phyloP scores from a whole-genome alignment of 2,888 invertebrate species.

The Lymantria monacha region DNA sequence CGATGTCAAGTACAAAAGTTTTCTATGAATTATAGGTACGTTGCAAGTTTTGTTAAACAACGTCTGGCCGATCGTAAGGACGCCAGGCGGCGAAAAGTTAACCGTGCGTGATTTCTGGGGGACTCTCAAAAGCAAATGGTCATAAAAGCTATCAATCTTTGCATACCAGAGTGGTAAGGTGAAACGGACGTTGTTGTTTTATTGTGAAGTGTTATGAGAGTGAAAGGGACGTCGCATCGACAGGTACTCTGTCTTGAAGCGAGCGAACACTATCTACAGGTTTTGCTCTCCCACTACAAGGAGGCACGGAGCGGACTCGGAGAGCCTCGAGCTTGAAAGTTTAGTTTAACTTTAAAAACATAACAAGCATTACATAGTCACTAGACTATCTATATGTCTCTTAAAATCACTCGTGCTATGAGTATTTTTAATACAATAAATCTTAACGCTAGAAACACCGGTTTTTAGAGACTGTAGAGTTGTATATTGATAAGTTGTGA shows the following conservation, averaged over 20 bases:
- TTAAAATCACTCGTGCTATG: slow-evolving; percentile 16
- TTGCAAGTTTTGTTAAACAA: slow-evolving; percentile 51
- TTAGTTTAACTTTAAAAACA: slow-evolving; percentile 57
- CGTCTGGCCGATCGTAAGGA: slow-evolving; percentile 71
- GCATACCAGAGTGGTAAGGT: slow-evolving; percentile 79
- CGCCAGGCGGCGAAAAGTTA: slow-evolving; percentile 80
- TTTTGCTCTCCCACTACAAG: slow-evolving; percentile 81
- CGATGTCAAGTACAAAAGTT: slow-evolving; percentile 52
- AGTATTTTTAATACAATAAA: slow-evolving; percentile 20
- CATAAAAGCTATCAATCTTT: slow-evolving; percentile 82
- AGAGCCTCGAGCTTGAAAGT: slow-evolving; percentile 74
- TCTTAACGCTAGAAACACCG: slow-evolving; percentile 30
- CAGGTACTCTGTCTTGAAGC: slow-evolving; percentile 76
- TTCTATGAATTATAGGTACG: slow-evolving; percentile 39
- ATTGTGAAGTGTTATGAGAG: slow-evolving; percentile 44
- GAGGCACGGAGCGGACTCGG: slow-evolving; percentile 73
- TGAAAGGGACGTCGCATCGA: slow-evolving; percentile 67
- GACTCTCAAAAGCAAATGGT: slow-evolving; percentile 81
- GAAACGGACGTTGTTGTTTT: slow-evolving; percentile 63
- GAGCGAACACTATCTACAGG: slow-evolving; percentile 79
- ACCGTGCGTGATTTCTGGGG: slow-evolving; percentile 80
- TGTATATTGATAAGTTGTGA: slow-evolving; percentile 18
- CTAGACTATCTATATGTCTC: slow-evolving; percentile 33
- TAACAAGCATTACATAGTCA: slow-evolving; percentile 59
- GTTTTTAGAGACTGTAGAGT: slow-evolving; percentile 11